Evolutionary conservation across 2,113 vertebrate species (phyloP).

Genomic region (Ranitomeya imitator): DNA sequence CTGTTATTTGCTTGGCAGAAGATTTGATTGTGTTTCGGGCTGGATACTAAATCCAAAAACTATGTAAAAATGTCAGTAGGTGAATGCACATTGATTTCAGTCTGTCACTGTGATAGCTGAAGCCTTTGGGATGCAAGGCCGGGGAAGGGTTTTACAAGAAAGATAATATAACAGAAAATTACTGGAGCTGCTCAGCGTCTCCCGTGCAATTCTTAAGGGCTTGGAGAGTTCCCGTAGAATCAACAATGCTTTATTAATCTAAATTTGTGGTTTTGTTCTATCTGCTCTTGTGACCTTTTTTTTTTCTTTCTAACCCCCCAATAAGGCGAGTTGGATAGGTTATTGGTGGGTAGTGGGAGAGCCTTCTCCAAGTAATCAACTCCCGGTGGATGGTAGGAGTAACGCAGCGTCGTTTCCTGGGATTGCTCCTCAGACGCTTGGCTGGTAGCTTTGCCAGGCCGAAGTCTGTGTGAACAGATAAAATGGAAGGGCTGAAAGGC

Average conservation of each 20-base stretch:
- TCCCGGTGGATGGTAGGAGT: slow-evolving; percentile 76
- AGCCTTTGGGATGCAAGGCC: slow-evolving; percentile 78
- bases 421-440: slow-evolving; percentile 64
- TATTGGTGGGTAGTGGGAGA: slow-evolving; percentile 71
- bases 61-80: slow-evolving; percentile 87
- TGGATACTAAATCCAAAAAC: slow-evolving; percentile 84
- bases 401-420: slow-evolving; percentile 71
- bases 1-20: slow-evolving; percentile 84
- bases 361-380: slow-evolving; percentile 80
- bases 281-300: slow-evolving; percentile 71
- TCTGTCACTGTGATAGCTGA: slow-evolving; percentile 85
- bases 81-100: slow-evolving; percentile 82
- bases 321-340: slow-evolving; percentile 70
- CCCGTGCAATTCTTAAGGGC: slow-evolving; percentile 80
- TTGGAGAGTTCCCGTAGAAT: slow-evolving; percentile 83
- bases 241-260: slow-evolving; percentile 85
- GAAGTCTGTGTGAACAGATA: slow-evolving; percentile 89
- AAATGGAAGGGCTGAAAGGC: slow-evolving; percentile 81
- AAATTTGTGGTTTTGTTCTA: slow-evolving; percentile 81
- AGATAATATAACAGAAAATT: slow-evolving; percentile 85
- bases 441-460: slow-evolving; percentile 78
- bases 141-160: slow-evolving; percentile 83
- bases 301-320: slow-evolving; percentile 69
- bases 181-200: slow-evolving; percentile 78
- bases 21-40: slow-evolving; percentile 82